phyloP scores from a whole-genome alignment of 2,113 vertebrate species.

The Phrynosoma platyrhinos region DNA sequence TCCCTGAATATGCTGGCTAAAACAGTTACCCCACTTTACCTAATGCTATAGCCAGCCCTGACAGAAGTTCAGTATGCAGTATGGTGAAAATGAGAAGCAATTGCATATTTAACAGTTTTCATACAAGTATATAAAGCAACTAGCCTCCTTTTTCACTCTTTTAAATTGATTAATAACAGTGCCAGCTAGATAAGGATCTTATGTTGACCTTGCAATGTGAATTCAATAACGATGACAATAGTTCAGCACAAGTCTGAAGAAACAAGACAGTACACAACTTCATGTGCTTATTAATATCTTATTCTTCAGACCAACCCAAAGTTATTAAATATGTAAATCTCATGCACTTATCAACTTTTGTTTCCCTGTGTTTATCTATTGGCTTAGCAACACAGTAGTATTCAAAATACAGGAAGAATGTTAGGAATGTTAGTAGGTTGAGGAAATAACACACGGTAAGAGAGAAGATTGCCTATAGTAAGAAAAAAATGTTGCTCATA shows the following conservation, averaged over 20 bases:
- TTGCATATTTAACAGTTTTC: neutral
- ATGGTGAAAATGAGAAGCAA: constrained; percentile 35
- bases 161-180: neutral
- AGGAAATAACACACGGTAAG: neutral
- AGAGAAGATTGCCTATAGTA: neutral
- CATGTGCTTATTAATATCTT: constrained; percentile 29
- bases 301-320: constrained; percentile 16
- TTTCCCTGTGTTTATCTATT: constrained; percentile 16
- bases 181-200: neutral
- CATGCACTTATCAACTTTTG: neutral
- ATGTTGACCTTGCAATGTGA: neutral
- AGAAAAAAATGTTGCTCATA: neutral
- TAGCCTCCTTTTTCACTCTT: constrained; percentile 12
- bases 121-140: neutral
- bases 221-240: neutral
- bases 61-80: neutral
- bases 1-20: too few relatives aligned
- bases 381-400: neutral
- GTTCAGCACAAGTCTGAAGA: fast-evolving
- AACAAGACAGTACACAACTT: neutral
- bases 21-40: too few relatives aligned
- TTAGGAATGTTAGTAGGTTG: neutral
- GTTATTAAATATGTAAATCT: neutral
- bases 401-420: neutral
- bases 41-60: neutral